Base-by-base conservation (phyloP, 2,797 vertebrate species). In the Emys orbicularis region DNA sequence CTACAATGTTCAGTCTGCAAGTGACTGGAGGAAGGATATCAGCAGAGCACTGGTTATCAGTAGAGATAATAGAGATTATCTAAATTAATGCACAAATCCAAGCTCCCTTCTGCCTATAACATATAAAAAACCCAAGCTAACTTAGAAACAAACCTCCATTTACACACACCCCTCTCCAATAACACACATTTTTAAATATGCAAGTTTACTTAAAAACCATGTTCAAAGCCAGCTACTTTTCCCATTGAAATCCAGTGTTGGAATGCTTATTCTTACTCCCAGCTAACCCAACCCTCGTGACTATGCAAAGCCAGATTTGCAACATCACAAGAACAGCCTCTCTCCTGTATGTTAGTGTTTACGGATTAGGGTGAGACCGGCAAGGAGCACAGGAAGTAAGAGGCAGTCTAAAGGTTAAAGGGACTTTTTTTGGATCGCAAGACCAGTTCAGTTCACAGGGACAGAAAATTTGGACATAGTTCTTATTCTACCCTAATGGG, bases 51-150 rank as follows among this genome's bases (percentile, higher is more conserved):
- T 29, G 77, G 91, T 9, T 86, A n/a, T 85, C 79, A 53, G 90
- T 79, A 90, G 90, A 84, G n/a, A 61, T 85, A 94, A 81, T 83
- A 96, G 47, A 86, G 83, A 93, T 86, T 92, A 90, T 91, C 88
- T 27, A 86, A 94, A 87, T n/a, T 93, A 83, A 96, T 96, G n/a
- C 96, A 95, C 95, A 95, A 96, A 95, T 95, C 87, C 56, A 3
- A 8, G 31, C 93, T 90, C 81, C 83, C 54, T 5, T 47, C 57
- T 59, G 57, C 41, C 84, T 56, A 53, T 47, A 59, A 59, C 27
- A 31, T 12, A 59, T 34, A 53, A 76, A 85, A 74, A 68, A n/a
- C 13, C 53, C 37, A 85, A 12, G 13, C 34, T 47, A 44, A 57
- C 81, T 53, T 91, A 52, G 76, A 90, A 94, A 92, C 27, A 57